phyloP scores from a whole-genome alignment of 2,113 vertebrate species.

The Dipodomys ordii region DNA sequence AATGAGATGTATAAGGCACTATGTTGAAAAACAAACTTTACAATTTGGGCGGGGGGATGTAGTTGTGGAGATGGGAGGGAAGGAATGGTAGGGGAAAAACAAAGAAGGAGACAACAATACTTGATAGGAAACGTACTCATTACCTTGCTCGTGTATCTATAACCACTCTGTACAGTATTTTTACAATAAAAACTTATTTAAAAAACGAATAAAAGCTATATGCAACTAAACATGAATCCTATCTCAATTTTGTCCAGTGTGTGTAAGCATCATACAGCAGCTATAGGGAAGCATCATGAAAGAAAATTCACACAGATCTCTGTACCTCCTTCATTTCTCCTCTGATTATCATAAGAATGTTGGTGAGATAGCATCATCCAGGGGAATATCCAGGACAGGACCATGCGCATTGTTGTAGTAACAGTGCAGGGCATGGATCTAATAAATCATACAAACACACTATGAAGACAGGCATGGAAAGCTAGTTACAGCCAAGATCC shows the following conservation, averaged over 20 bases:
- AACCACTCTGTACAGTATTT: too few relatives aligned
- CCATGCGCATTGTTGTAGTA: not conserved
- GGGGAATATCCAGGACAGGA: not conserved
- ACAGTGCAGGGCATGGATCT: fast-evolving
- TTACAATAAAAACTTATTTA: too few relatives aligned
- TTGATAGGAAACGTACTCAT: too few relatives aligned
- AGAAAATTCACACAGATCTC: not conserved
- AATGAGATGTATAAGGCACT: too few relatives aligned
- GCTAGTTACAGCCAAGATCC: too few relatives aligned
- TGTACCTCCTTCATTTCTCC: not conserved
- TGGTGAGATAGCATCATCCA: not conserved
- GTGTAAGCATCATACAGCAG: not conserved
- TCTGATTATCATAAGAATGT: not conserved
- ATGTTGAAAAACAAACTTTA: too few relatives aligned
- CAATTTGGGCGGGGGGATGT: too few relatives aligned
- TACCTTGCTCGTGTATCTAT: too few relatives aligned
- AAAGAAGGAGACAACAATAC: too few relatives aligned
- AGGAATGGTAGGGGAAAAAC: too few relatives aligned
- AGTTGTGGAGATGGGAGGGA: too few relatives aligned
- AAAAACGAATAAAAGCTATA: not conserved
- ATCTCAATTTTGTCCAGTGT: not conserved
- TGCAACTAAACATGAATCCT: not conserved
- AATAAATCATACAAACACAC: not conserved
- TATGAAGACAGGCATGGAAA: not conserved
- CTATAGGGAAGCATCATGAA: not conserved